Evolutionary conservation across 2,888 invertebrate species (phyloP), one percentile per base, ranked within the genome.

Genomic region (Slavum lentiscoides): DNA sequence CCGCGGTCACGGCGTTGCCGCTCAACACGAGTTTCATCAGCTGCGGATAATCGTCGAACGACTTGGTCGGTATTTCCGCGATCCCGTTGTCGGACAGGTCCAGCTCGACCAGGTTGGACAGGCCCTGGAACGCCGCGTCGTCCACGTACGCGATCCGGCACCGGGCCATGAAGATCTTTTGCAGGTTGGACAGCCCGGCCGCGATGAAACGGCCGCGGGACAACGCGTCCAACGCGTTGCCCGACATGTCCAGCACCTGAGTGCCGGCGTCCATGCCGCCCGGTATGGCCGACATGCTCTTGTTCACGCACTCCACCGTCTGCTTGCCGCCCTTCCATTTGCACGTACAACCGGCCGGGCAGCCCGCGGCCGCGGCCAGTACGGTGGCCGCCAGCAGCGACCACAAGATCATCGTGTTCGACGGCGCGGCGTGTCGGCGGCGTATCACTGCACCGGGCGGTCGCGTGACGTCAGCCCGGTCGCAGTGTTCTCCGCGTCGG

Each of bases 61-160:
- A 92, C 83, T 91, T 90, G 30, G 92, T 91, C 66, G 96, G 96
- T 84, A 96, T 90, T 80, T 90, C 88, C 82, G 92, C 91, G 84
- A 96, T 88, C 83, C 91, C 89, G 87, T 96, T 96, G 85, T 92
- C 91, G 67, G 94, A 93, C 74, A 96, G 88, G 88, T 96, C 96
- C 84, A 96, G 88, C 87, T 96, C 96, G 53, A 96, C 94, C 70
- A 96, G 89, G 86, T 96, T 95, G 49, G 93, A 92, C 76, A 96
- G 88, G 11, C 95, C 95, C 80, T 91, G 91, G 87, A 96, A 95
- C 43, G 95, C 93, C 84, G 91, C 90, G 84, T 91, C 91, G 85
- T 94, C 93, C 85, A 96, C 91, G 85, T 91, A 90, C 84, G 91
- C 91, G 84, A 96, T 89, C 84, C 91, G 90, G 86, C 95, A 95